Conservation (phyloP, 2,888 invertebrate species). For the Tortrix viridana region DNA sequence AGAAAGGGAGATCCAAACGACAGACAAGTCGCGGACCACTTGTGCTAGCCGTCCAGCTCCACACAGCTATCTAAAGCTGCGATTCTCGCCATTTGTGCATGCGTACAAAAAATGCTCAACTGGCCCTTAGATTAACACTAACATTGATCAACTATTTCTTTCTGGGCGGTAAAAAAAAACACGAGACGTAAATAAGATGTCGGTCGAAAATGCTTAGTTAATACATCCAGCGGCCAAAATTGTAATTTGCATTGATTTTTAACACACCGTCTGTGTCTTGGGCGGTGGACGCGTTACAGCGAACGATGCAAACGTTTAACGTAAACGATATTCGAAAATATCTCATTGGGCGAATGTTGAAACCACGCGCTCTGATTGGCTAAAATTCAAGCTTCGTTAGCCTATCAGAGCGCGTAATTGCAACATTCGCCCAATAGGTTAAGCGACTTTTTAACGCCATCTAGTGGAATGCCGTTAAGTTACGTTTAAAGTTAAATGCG, state of each 20-base stretch:
- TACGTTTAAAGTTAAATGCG: slow-evolving; percentile 25
- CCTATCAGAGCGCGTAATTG: too few relatives aligned
- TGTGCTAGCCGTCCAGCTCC: too few relatives aligned
- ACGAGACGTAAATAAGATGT: slow-evolving; percentile 23
- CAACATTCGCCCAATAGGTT: too few relatives aligned
- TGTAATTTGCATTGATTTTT: not conserved
- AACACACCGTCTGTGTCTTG: not conserved
- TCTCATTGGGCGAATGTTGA: not conserved
- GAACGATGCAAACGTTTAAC: slow-evolving; percentile 3
- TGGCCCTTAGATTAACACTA: slow-evolving; percentile 59
- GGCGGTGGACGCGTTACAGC: not conserved
- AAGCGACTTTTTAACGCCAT: not conserved
- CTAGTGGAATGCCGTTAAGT: slow-evolving; percentile 6
- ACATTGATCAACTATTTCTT: slow-evolving; percentile 63
- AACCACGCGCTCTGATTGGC: slow-evolving; percentile 23
- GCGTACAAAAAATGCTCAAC: slow-evolving; percentile 60
- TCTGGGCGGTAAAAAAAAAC: slow-evolving; percentile 28
- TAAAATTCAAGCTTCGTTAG: slow-evolving; percentile 12
- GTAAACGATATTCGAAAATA: not conserved
- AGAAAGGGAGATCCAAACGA: too few relatives aligned
- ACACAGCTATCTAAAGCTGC: slow-evolving; percentile 5
- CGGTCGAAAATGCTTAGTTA: slow-evolving; percentile 31
- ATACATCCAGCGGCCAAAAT: slow-evolving; percentile 3
- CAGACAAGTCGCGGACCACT: too few relatives aligned
- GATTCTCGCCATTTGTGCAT: slow-evolving; percentile 36